Base-by-base conservation (phyloP, 2,113 vertebrate species). In the Nothoprocta pentlandii region DNA sequence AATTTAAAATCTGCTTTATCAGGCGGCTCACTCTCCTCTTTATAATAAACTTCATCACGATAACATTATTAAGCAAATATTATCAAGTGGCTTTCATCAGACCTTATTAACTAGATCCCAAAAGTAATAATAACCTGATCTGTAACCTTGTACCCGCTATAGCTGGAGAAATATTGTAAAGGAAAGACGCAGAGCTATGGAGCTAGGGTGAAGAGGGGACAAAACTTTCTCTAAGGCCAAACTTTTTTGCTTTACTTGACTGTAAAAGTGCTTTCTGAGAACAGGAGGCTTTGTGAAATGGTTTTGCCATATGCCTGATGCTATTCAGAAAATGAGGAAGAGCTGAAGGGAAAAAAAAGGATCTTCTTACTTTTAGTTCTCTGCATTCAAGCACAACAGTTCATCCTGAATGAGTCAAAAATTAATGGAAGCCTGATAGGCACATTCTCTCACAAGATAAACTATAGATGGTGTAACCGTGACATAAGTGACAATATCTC, bases 21-120 rank as follows among this genome's bases (percentile, higher is more conserved):
- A 75, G 84, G 13, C 80, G 73, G 25, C 47, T 94, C 80, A 93
- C 87, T 91, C 89, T 93, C 62, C 74, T 92, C 80, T 89, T 95
- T 56, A 44, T 87, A 95, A 91, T 93, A 96, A 92, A 89, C 53
- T 85, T 93, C 44, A 79, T 81, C 74, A 47, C 85, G 94, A 92
- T 94, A 94, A 92, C 53, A 53, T 91, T 96, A 88, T 94, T 89
- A 89, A 91, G n/a, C 34, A 91, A 94, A 87, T 81, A 89, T 93
- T 89, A 87, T 5, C 7, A 91, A 90, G 3, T 4, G 30, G 58
- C 30, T 92, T 94, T 93, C 89, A 92, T 93, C 89, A 79, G 53
- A 79, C 5, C 2, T 89, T 81, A 46, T 73, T 92, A 95, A 81
- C 32, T 49, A 53, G 15, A 73, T 82, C 14, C 53, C 70, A 67